phyloP scores from a whole-genome alignment of 1,140 invertebrate species.

The Theocolax elegans region DNA sequence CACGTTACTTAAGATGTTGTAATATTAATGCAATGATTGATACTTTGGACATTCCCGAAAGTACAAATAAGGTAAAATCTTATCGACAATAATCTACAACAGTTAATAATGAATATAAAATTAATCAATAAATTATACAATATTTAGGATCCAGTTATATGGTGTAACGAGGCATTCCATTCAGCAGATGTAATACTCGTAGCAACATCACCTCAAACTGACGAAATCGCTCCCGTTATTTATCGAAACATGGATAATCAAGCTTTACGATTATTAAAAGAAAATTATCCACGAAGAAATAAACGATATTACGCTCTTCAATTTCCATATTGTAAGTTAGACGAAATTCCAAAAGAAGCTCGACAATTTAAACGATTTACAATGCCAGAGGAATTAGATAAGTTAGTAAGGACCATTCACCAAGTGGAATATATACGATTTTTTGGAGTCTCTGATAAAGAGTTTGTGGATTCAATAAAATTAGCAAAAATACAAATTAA shows the following conservation, averaged over 20 bases:
- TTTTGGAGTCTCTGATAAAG: conserved; percentile 47
- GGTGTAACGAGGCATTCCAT: conserved; percentile 61
- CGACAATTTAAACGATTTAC: conserved; percentile 54
- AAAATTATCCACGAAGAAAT: conserved; percentile 51
- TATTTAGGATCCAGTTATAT: conserved; percentile 57
- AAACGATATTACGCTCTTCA: conserved; percentile 60
- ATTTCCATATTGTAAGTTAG: conserved; percentile 60
- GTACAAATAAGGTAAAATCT: conserved; percentile 51
- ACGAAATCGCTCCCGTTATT: conserved; percentile 47
- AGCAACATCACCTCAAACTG: conserved; percentile 51
- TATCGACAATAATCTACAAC: conserved; percentile 4
- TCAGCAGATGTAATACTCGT: conserved; percentile 57
- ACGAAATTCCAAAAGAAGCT: conserved; percentile 60
- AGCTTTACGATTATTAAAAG: conserved; percentile 55
- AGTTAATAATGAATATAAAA: conserved; percentile 28
- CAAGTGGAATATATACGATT: conserved; percentile 48
- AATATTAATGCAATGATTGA: conserved; percentile 63
- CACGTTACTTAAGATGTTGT: conserved; percentile 58
- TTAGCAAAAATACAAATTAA: conserved; percentile 47
- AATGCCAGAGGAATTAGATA: conserved; percentile 57
- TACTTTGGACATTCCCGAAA: conserved; percentile 56
- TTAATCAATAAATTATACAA: too few species aligned
- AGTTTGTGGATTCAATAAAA: conserved; percentile 56
- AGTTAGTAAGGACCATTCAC: conserved; percentile 58
- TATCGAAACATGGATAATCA: conserved; percentile 57